Evolutionary conservation across 2,113 vertebrate species (phyloP).

Genomic region (Pterocles burchelli): DNA sequence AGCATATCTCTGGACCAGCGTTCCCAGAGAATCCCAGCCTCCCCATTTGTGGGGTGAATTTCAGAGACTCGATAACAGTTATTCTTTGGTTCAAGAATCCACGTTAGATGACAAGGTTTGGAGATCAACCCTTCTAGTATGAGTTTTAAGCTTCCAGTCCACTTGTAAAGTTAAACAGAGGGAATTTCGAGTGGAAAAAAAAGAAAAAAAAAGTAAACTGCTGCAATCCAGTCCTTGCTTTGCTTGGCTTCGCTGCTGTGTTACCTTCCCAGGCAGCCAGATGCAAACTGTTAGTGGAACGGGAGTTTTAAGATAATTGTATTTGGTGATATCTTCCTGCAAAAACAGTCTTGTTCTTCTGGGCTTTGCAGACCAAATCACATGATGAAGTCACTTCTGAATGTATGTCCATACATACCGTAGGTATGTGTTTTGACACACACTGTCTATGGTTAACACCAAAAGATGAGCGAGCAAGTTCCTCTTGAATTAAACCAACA

Average conservation of each 20-base stretch:
- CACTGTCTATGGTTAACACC: background rate
- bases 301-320: background rate
- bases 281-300: constrained; percentile 14
- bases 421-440: background rate
- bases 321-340: background rate
- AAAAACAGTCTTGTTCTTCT: background rate
- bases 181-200: background rate
- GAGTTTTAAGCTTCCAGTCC: background rate
- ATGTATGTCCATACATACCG: background rate
- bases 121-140: background rate
- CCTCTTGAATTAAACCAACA: constrained; percentile 5
- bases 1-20: background rate
- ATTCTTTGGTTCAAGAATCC: constrained; percentile 13
- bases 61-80: constrained; percentile 11
- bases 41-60: background rate
- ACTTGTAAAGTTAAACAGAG: background rate
- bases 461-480: constrained; percentile 11
- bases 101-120: background rate
- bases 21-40: background rate
- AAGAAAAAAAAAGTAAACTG: background rate
- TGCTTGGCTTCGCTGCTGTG: background rate
- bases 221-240: background rate
- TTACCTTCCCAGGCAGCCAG: background rate
- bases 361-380: background rate
- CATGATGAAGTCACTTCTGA: background rate